Base-by-base conservation (phyloP, 1,140 invertebrate species). In the Eupristina koningsbergeri region DNA sequence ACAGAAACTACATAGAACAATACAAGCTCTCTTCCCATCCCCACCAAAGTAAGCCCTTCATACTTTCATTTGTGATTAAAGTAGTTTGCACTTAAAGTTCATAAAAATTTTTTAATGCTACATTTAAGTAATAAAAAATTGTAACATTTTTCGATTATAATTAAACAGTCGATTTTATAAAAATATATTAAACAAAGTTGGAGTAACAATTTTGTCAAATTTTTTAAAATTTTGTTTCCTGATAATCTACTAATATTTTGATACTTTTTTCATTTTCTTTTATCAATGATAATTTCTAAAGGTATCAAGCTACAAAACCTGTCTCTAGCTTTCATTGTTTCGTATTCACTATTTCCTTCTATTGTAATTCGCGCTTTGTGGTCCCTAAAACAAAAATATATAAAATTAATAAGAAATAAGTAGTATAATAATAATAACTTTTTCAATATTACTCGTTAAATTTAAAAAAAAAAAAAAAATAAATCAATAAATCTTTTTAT, bases 301-400 rank as follows among this genome's bases (percentile, higher is more conserved):
- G 90, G 88, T 79, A 90, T 86, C 47, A 90, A 77, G 76, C 87
- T 91, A 85, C 92, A 91, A 85, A 94, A 91, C 88, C 86, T 91
- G 36, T 87, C 84, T 86, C 88, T 91, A 3, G 93, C 93, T 83
- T 86, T 87, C n/a, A 84, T 87, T 26, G 89, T 91, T 61, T 89
- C 88, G 26, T 79, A 67, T 81, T 91, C 86, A 83, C 89, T 89
- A 11, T 89, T 89, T 64, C 93, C 92, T 83, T 94, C 93, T 75
- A 94, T 90, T 26, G 92, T 93, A 9, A 94, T 87, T 84, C 92
- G 91, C 17, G 91, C 91, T 89, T 93, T 93, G 75, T 93, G 93
- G 83, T 89, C 86, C 74, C 93, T 93, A 87, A 87, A 90, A 7
- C 6, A 45, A 11, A 47, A 73, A 71, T 79, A 80, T 84, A 82